Base-by-base conservation (phyloP, 2,797 vertebrate genomes). In the Fundulus diaphanus region DNA sequence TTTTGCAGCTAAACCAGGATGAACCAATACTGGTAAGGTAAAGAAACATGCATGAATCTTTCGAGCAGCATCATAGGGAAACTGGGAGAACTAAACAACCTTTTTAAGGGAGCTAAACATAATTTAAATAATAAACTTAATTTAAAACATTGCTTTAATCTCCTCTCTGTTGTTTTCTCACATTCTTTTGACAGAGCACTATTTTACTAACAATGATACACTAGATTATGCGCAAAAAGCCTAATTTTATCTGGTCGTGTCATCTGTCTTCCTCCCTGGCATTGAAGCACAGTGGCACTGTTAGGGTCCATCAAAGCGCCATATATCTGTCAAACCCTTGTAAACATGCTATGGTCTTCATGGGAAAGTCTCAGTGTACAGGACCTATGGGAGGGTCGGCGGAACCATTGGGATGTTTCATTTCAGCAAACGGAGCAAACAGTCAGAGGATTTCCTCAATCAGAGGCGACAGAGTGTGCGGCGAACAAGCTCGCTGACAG, bases 371-470 rank as follows among this genome's bases (percentile, higher is more conserved):
- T 85, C 56, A 11, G 73, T 42, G 76, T 71, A 72, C 87, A 48
- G 87, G 89, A 65, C 89, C 92, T 88, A 77, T 56, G 90, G 89
- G 92, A 88, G 89, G 22, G 78, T 73, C 24, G 88, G 85, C 88
- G 93, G 92, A 93, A 92, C 92, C 85, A 93, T 92, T 91, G 90
- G 92, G 92, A 91, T 81, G 77, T 91, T 90, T 91, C 82, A 92
- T 91, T 93, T 93, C 89, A 75, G 89, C 88, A 74, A 87, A 83
- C 89, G 86, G 88, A 94, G 93, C 92, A 92, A 94, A 95, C 92
- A 94, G 91, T 89, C 89, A 90, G 94, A 95, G 95, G 95, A 96
- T 95, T 95, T 96, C 95, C 95, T 96, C 94, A 96, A 96, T 96
- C 95, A 96, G 93, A 90, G 83, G 85, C 87, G 73, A 82, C 83